Evolutionary conservation across 2,113 vertebrate species (phyloP), one percentile per base, ranked within the genome.

Genomic region (Cathartes aura): DNA sequence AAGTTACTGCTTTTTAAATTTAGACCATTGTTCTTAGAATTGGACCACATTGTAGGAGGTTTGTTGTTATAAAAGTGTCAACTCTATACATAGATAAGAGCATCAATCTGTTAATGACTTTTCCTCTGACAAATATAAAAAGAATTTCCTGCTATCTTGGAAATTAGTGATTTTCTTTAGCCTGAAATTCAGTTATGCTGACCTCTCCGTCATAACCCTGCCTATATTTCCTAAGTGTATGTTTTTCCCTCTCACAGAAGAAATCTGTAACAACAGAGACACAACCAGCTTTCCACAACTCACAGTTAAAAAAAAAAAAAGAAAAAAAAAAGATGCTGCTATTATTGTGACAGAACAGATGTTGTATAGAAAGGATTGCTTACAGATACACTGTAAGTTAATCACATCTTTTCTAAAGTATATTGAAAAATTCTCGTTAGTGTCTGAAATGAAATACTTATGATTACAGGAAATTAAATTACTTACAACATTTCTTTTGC

Each of bases 391-490:
- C 30, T 63, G 45, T 63, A 71, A 88, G 48, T 84, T 78, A 96
- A 97, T 96, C 42, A 90, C 86, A 88, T 78, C 12, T 95, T 96
- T 95, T 76, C 90, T 36, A 48, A 95, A 93, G 64, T 82, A 71
- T 92, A 71, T 55, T 92, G 87, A 82, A 90, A 95, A 94, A 64
- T 82, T 91, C 80, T 91, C 7, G 1, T 95, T 94, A 93, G 95
- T 96, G 95, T 95, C 95, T 90, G 73, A 94, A 97, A 93, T 97
- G 89, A 99, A 99, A 98, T 98, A 98, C 95, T 98, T 98, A 98
- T 93, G 96, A 98, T 98, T 98, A 98, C 96, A 92, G 81, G 94
- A 97, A 97, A 95, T 94, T 95, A 97, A 98, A 98, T 99, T 98
- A 98, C 96, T 94, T 95, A 82, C 87, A 97, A 97, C 96, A 94